Base-by-base conservation (phyloP, 1,140 invertebrate genomes). In the Idris sp. region DNA sequence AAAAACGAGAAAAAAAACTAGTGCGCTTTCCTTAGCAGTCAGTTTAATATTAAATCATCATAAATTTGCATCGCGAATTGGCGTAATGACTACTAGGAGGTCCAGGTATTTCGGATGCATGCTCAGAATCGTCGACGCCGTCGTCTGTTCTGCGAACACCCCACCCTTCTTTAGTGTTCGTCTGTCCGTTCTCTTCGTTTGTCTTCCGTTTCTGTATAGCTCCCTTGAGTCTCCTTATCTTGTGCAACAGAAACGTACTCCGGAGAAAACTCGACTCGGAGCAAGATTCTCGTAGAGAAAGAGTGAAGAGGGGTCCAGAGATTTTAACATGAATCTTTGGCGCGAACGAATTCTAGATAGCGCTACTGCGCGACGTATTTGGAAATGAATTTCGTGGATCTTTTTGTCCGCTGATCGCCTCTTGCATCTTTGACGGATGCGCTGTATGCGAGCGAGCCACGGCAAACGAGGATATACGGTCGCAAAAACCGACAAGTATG, bases 301-400 rank as follows among this genome's bases (percentile, higher is more conserved):
- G 35, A 6, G 19, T 2, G 19, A 22, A 62, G 36, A 13, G 61
- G 46, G 28, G 43, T 9, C 44, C 31, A 44, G 25, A 30, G 56
- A 74, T 74, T 80, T 81, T 81, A 81, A 79, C 78, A 81, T 80
- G 77, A 80, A 74, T 74, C 67, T 80, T 80, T 81, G 80, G 80
- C 77, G 77, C 78, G 75, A 78, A 81, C 74, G 79, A 80, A 81
- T 81, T 81, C 79, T 81, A 81, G 78, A 77, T 69, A 76, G 71
- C 67, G 69, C 62, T n/a, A n/a, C n/a, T 58, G 43, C 25, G 14
- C 68, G 77, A 81, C 80, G 77, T 81, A 81, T 80, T 81, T 80
- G 80, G 80, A 74, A 81, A 80, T 81, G 80, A 81, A 81, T 81
- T 81, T 81, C 75, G 71, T 75, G 77, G 54, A 56, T 30, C 44